Percentiles rank a stretch among this genome's conserved stretches.
Evolutionary conservation across 2,888 invertebrate species (phyloP).

Genomic region (Cactoblastis cactorum): DNA sequence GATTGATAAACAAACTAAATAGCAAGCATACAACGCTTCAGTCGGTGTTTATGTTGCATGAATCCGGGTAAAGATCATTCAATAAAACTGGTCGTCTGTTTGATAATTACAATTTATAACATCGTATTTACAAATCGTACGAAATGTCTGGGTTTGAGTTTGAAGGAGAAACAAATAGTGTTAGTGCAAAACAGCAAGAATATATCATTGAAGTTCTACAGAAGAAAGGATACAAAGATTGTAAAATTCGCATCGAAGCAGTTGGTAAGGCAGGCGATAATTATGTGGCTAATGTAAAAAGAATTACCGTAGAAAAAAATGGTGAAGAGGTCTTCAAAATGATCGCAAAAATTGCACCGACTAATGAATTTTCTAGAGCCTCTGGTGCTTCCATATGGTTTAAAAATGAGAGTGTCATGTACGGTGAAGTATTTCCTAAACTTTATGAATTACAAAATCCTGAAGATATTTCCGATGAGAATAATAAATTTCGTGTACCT

Average conservation of each 20-base stretch:
- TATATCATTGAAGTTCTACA: conserved; percentile 35
- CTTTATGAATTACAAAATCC: neutral
- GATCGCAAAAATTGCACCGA: conserved; percentile 26
- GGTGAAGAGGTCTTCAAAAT: conserved; percentile 25
- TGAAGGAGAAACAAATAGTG: conserved; percentile 31
- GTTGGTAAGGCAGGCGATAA: conserved; percentile 41
- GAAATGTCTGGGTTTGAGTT: conserved; percentile 26
- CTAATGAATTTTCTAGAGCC: neutral
- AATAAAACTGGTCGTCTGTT: too few species aligned
- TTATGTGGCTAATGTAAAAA: conserved; percentile 31
- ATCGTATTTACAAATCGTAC: neutral
- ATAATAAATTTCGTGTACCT: neutral
- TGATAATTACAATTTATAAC: too few species aligned
- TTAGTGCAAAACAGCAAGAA: conserved; percentile 33
- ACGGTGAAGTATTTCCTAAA: neutral
- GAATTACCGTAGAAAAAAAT: conserved; percentile 20
- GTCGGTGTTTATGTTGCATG: too few species aligned
- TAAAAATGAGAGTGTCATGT: conserved; percentile 5
- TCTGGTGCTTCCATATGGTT: neutral
- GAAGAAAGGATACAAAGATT: conserved; percentile 31
- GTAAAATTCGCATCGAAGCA: conserved; percentile 29
- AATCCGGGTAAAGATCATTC: too few species aligned
- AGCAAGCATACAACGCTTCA: too few species aligned
- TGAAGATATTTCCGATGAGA: neutral
- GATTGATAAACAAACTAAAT: too few species aligned